Percentiles rank a stretch among this genome's conserved stretches.
These are phyloP conservation scores for Gonioctena quinquepunctata DNA, from an alignment of 1,140 invertebrate species.

Conservation along the genomic window DNA sequence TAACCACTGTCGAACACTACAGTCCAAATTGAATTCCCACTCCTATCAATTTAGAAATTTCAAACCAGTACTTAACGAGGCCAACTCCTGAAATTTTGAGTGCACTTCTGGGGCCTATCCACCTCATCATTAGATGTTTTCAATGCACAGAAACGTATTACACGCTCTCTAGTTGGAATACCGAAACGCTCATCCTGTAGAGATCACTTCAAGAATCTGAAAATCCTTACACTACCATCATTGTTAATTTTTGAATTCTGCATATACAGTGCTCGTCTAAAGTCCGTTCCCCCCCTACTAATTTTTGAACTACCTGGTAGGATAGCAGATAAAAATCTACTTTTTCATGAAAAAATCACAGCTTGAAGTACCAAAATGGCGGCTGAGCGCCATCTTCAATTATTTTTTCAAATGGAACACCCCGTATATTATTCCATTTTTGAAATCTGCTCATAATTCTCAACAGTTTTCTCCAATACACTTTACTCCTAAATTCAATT, in stretches of 20 bases:
- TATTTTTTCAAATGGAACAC: too few relatives aligned
- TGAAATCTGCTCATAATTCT: too few relatives aligned
- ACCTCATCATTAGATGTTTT: not conserved
- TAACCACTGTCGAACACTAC: not conserved
- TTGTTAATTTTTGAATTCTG: not conserved
- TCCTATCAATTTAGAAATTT: not conserved
- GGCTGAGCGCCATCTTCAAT: too few relatives aligned
- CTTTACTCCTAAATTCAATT: too few relatives aligned
- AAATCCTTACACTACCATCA: not conserved
- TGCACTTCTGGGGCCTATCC: not conserved
- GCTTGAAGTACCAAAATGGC: too few relatives aligned
- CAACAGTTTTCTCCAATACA: too few relatives aligned
- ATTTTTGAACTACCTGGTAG: too few relatives aligned
- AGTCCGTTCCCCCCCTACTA: too few relatives aligned
- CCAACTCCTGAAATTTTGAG: not conserved
- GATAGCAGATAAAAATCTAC: too few relatives aligned
- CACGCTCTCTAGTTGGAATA: not conserved
- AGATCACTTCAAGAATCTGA: not conserved
- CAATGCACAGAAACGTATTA: not conserved
- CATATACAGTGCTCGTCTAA: too few relatives aligned
- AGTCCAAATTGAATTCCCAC: not conserved
- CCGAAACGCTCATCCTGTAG: conserved; percentile 1
- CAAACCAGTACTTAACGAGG: not conserved
- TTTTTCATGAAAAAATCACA: too few relatives aligned
- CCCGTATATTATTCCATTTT: too few relatives aligned